Evolutionary conservation across 23 tunicate genomes (phyloP).

Genomic region (Halocynthia aurantium): DNA sequence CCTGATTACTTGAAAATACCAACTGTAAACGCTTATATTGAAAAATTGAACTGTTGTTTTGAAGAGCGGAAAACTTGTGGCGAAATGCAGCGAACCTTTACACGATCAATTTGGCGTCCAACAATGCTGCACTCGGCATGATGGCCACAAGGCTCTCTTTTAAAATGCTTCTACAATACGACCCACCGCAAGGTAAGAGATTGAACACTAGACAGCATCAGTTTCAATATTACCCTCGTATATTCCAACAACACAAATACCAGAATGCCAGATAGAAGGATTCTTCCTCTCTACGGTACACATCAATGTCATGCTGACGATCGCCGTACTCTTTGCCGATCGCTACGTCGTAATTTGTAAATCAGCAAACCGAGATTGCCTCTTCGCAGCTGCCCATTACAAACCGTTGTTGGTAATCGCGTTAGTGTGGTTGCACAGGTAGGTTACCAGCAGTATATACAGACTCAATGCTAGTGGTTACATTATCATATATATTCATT

Average conservation of each 20-base stretch:
- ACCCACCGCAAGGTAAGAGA: slow-evolving; percentile 1
- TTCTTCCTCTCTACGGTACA: slow-evolving; percentile 30
- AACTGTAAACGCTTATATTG: too few relatives aligned
- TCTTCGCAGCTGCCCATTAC: neutral
- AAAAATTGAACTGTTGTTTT: neutral
- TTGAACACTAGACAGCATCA: neutral
- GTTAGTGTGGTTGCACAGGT: slow-evolving; percentile 24
- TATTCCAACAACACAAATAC: neutral
- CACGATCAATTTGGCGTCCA: slow-evolving; percentile 17
- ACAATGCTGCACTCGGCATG: slow-evolving; percentile 11
- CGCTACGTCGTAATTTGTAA: slow-evolving; percentile 13
- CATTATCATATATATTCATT: neutral
- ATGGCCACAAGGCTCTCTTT: slow-evolving; percentile 17
- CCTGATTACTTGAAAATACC: too few relatives aligned
- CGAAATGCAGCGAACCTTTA: slow-evolving; percentile 9
- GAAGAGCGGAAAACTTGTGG: slow-evolving; percentile 1
- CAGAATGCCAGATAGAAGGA: slow-evolving; percentile 32
- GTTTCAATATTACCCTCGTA: too few relatives aligned
- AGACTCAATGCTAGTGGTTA: neutral
- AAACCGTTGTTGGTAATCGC: neutral
- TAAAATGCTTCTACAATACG: slow-evolving; percentile 1
- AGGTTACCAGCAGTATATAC: neutral
- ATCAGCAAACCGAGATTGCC: neutral
- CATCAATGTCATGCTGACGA: slow-evolving; percentile 40
- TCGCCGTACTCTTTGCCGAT: slow-evolving; percentile 36